Percentiles rank a stretch among this genome's conserved stretches.
Conservation (phyloP, 2,113 vertebrate species). For the Chloebia gouldiae region DNA sequence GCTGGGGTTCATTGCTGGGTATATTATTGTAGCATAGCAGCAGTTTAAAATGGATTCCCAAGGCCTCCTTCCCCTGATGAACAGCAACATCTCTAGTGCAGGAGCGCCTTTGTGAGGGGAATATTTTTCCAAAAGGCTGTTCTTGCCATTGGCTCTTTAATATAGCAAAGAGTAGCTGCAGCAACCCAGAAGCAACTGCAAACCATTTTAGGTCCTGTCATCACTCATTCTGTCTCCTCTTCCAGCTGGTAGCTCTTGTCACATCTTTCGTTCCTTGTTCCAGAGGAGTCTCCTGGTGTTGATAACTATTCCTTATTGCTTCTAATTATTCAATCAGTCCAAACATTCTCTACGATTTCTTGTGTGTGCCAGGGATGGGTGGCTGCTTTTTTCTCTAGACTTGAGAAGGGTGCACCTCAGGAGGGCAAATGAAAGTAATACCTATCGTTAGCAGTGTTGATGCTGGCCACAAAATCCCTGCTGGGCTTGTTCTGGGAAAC, state of each 20-base stretch:
- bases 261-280: background rate
- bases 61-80: background rate
- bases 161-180: slow-evolving; percentile 13
- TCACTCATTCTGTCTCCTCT: background rate
- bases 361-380: background rate
- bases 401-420: fast-evolving
- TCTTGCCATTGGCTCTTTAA: background rate
- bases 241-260: slow-evolving; percentile 33
- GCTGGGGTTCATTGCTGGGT: background rate
- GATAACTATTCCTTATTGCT: background rate
- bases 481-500: background rate
- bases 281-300: background rate
- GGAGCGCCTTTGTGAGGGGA: background rate
- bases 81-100: background rate
- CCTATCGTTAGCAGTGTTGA: background rate
- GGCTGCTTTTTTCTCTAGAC: background rate
- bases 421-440: background rate
- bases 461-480: background rate
- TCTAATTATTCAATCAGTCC: background rate
- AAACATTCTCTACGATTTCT: background rate
- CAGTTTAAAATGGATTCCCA: background rate
- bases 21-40: background rate
- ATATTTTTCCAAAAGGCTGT: background rate
- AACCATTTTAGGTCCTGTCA: slow-evolving; percentile 52
- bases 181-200: slow-evolving; percentile 38